Evolutionary conservation across 1,140 invertebrate genomes (phyloP).

Genomic region (Whitmania pigra): DNA sequence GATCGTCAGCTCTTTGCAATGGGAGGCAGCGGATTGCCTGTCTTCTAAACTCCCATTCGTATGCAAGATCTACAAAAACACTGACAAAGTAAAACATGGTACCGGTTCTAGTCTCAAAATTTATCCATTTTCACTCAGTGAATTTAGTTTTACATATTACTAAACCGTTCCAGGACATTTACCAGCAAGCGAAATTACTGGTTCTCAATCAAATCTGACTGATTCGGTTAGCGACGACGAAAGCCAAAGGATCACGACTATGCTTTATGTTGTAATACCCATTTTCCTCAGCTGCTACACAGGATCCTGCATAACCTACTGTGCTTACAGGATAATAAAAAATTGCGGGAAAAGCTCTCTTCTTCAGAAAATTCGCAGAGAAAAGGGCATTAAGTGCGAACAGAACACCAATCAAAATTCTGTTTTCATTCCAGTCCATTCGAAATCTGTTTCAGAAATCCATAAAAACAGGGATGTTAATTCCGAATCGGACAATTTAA

Average conservation of each 20-base stretch:
- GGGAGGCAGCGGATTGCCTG: background rate
- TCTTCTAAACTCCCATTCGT: background rate
- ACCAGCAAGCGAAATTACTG: background rate
- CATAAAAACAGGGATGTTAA: background rate
- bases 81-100: background rate
- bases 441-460: background rate
- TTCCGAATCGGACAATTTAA: background rate
- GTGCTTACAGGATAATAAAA: constrained; percentile 11
- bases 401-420: background rate
- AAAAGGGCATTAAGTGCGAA: background rate
- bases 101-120: background rate
- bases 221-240: background rate
- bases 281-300: constrained; percentile 16
- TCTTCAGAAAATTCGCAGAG: background rate
- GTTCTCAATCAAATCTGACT: background rate
- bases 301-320: constrained; percentile 19
- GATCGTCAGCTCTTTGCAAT: background rate
- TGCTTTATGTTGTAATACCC: constrained; percentile 16
- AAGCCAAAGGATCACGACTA: background rate
- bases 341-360: constrained; percentile 5
- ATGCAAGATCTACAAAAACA: background rate
- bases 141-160: background rate
- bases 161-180: background rate
- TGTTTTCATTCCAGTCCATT: background rate
- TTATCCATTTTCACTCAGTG: background rate